Conservation (phyloP, 2,888 invertebrate genomes). For the Mythimna vitellina region DNA sequence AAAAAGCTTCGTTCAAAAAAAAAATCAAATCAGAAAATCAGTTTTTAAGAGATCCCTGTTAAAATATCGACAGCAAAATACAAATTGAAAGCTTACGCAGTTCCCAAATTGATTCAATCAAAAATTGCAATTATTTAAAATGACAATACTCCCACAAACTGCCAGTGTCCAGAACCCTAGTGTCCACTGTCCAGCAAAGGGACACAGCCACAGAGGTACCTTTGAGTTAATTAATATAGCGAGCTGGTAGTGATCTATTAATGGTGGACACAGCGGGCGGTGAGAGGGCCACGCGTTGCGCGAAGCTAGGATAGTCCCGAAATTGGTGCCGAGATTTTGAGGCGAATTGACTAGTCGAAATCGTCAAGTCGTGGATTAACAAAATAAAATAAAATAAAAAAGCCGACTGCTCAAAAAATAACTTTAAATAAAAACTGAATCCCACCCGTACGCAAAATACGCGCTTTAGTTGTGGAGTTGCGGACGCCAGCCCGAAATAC, state of each 20-base stretch:
- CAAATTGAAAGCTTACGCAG: slow-evolving; percentile 5
- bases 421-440: too few relatives aligned
- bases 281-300: slow-evolving; percentile 31
- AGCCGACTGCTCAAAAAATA: too few relatives aligned
- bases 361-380: too few relatives aligned
- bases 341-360: neutral
- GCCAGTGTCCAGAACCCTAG: slow-evolving; percentile 17
- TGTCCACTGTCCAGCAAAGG: slow-evolving; percentile 22
- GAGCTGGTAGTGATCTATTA: slow-evolving; percentile 72
- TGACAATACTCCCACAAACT: slow-evolving; percentile 6
- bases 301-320: slow-evolving; percentile 22
- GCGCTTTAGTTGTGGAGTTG: too few relatives aligned
- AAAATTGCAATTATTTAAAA: slow-evolving; percentile 27
- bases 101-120: slow-evolving; percentile 20
- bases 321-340: neutral
- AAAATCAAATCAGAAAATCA: too few relatives aligned
- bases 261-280: slow-evolving; percentile 76
- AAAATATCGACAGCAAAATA: slow-evolving; percentile 6
- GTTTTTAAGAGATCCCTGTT: neutral
- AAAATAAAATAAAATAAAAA: too few relatives aligned
- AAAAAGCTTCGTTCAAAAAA: too few relatives aligned
- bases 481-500: too few relatives aligned
- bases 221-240: slow-evolving; percentile 78
- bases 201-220: slow-evolving; percentile 54
- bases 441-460: too few relatives aligned